Percentiles rank a stretch among this genome's conserved stretches.
Conservation (phyloP, 92 coral and sea anemone species). For the Virgularia gustaviana region DNA sequence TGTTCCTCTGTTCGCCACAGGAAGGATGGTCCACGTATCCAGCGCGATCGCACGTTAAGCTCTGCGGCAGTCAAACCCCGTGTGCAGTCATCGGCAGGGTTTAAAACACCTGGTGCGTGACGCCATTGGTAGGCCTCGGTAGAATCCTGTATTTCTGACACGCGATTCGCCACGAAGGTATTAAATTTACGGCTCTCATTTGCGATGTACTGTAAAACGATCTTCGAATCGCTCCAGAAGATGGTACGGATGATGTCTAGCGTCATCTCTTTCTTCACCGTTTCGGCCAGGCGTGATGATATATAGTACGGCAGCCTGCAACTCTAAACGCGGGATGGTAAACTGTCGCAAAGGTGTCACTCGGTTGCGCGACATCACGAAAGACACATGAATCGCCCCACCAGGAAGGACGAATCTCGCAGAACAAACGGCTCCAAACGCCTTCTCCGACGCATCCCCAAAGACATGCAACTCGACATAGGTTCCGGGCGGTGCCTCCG, state of each 20-base stretch:
- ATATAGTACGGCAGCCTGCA: conserved; percentile 63
- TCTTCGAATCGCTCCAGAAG: conserved; percentile 65
- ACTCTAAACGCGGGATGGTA: conserved; percentile 61
- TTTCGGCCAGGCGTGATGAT: conserved; percentile 42
- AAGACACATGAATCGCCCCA: conserved; percentile 48
- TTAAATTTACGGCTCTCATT: conserved; percentile 61
- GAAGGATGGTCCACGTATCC: conserved; percentile 51
- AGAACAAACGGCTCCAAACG: conserved; percentile 63
- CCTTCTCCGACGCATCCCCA: conserved; percentile 62
- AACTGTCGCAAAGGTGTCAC: conserved; percentile 61
- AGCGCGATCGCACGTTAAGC: conserved; percentile 42
- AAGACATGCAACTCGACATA: conserved; percentile 56
- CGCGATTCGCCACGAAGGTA: conserved; percentile 62
- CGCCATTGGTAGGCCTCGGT: conserved; percentile 49
- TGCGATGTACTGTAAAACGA: conserved; percentile 53
- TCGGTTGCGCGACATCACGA: conserved; percentile 55
- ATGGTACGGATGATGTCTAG: conserved; percentile 10
- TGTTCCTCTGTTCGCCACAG: conserved; percentile 16
- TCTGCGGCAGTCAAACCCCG: conserved; percentile 53
- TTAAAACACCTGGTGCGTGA: conserved; percentile 35
- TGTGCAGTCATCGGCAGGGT: conserved; percentile 58
- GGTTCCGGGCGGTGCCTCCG: neutral
- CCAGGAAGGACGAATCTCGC: conserved; percentile 45
- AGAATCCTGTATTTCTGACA: conserved; percentile 58
- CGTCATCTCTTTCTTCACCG: conserved; percentile 55